Evolutionary conservation across 2,113 vertebrate genomes (phyloP), one percentile per base, ranked within the genome.

Genomic region (Butorides virescens): DNA sequence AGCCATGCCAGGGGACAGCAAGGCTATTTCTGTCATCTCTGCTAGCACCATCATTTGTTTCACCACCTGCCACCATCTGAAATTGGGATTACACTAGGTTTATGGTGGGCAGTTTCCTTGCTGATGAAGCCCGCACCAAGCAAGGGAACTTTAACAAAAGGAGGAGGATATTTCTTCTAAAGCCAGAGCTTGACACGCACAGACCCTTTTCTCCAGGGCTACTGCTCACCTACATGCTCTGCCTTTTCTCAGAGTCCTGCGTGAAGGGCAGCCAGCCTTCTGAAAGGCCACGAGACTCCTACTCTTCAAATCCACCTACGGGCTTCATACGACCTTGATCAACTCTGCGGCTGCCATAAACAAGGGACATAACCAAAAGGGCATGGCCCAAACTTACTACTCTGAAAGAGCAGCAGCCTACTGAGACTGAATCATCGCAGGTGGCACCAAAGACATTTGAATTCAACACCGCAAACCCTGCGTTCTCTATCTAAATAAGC

Each of bases 301-400:
- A 13, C 18, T 39, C 10, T 34, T 73, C 55, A 59, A 67, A 63
- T 34, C 27, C 67, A 80, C 20, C n/a, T 42, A 49, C 0, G 0
- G 42, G 37, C 47, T 87, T 89, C 5, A 3, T 5, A 80, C 0
- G 0, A 15, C 23, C 42, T 46, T 30, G 8, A 78, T 55, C 63
- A 84, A 13, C 26, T 27, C 55, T 50, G 17, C 19, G 2, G 0
- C 39, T 44, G n/a, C 58, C 26, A 17, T 13, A 53, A 82, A 21
- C 16, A 52, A 67, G 18, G 37, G 22, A 74, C 15, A 3, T 37
- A 15, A 86, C 4, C 42, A 52, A 52, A 81, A 75, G 17, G 37
- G 20, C 47, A 76, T 39, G 4, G 1, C 53, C 23, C n/a, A 63
- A 25, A 23, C 26, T 68, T 20, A 25, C 15, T 16, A 1, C 47